Conservation (phyloP, 1,140 invertebrate species). For the Ephestia elutella region DNA sequence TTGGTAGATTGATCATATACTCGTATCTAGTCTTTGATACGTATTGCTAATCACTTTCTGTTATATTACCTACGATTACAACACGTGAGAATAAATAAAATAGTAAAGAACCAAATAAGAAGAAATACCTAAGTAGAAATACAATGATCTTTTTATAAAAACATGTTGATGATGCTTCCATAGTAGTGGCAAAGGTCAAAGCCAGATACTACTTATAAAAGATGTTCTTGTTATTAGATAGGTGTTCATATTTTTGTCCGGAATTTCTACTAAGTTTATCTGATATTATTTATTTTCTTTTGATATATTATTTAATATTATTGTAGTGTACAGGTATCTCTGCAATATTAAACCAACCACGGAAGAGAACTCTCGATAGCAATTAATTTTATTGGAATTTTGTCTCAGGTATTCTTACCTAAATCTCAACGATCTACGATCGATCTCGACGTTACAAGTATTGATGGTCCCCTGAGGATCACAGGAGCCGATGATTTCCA, state of each 20-base stretch:
- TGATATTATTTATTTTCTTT: no score
- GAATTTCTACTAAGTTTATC: no score
- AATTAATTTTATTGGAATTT: conserved; percentile 7
- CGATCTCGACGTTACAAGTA: conserved; percentile 46
- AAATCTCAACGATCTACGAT: conserved; percentile 41
- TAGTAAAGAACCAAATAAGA: no score
- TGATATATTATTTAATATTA: no score
- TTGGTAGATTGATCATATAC: no score
- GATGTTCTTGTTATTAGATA: conserved; percentile 5
- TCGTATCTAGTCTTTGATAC: no score
- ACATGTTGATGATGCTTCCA: neutral
- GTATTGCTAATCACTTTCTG: no score
- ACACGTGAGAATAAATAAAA: no score
- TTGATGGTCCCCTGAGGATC: conserved; percentile 32
- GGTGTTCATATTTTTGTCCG: neutral
- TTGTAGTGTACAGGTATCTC: no score
- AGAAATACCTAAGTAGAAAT: no score
- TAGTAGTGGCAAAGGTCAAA: neutral
- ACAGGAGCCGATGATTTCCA: conserved; percentile 31
- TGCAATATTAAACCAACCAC: neutral
- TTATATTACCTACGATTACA: no score
- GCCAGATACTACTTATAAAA: conserved; percentile 5
- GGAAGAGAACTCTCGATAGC: neutral
- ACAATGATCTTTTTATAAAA: no score
- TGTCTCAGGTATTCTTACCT: conserved; percentile 45